Conservation (phyloP, 2,113 vertebrate genomes). For the Menidia beryllina region DNA sequence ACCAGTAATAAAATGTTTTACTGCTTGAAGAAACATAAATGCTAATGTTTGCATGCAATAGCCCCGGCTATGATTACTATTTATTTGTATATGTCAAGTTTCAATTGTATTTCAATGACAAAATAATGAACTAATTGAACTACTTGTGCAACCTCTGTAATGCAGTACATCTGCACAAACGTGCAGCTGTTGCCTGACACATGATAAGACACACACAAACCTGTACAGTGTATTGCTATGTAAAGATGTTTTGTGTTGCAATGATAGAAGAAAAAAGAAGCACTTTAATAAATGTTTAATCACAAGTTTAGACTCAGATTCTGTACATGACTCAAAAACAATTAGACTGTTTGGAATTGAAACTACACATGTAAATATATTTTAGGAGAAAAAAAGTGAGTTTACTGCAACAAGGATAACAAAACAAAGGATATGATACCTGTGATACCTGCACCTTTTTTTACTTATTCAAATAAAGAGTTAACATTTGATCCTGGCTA, state of each 20-base stretch:
- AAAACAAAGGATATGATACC: slow-evolving; percentile 74
- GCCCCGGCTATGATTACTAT: slow-evolving; percentile 88
- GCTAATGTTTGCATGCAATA: slow-evolving; percentile 88
- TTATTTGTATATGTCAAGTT: slow-evolving; percentile 89
- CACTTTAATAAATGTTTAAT: slow-evolving; percentile 90
- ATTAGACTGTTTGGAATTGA: slow-evolving; percentile 72
- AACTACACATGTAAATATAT: slow-evolving; percentile 83
- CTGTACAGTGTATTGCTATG: slow-evolving; percentile 85
- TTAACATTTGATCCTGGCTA: slow-evolving; percentile 84
- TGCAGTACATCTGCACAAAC: slow-evolving; percentile 66
- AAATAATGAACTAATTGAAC: slow-evolving; percentile 79
- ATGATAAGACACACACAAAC: slow-evolving; percentile 72
- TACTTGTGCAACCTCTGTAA: slow-evolving; percentile 77
- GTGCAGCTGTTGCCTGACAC: slow-evolving; percentile 70
- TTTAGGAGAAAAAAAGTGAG: slow-evolving; percentile 68
- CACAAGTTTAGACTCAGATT: slow-evolving; percentile 83
- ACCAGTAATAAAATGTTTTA: slow-evolving; percentile 85
- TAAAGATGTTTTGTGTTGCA: slow-evolving; percentile 84
- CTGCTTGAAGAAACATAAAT: slow-evolving; percentile 86
- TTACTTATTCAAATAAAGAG: slow-evolving; percentile 88
- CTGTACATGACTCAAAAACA: slow-evolving; percentile 81
- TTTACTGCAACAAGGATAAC: slow-evolving; percentile 77
- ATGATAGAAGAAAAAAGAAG: slow-evolving; percentile 83
- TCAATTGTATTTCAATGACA: slow-evolving; percentile 83
- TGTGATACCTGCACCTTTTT: slow-evolving; percentile 86